Evolutionary conservation across 1,140 invertebrate species (phyloP).

Genomic region (Leptopilina clavipes): DNA sequence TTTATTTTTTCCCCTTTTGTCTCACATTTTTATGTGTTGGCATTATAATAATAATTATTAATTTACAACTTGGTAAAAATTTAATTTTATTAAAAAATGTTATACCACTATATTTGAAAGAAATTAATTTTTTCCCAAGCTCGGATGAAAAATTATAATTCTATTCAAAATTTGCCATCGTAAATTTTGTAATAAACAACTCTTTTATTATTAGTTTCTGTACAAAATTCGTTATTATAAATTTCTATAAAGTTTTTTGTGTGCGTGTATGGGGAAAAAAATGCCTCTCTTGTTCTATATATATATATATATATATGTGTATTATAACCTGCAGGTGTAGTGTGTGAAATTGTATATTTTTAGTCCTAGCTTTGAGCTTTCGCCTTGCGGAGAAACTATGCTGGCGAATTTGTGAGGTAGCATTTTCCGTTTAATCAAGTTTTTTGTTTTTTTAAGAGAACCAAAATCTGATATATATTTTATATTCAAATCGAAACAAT

Average conservation of each 20-base stretch:
- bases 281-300: background rate
- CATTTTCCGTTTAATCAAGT: constrained; percentile 64
- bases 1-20: too few species aligned
- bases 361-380: constrained; percentile 14
- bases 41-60: too few species aligned
- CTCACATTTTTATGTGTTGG: too few species aligned
- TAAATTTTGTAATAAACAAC: background rate
- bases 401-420: constrained; percentile 47
- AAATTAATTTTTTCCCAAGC: background rate
- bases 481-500: background rate
- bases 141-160: background rate
- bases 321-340: background rate
- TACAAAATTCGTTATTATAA: background rate
- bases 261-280: background rate
- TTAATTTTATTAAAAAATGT: too few species aligned
- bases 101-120: background rate
- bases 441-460: constrained; percentile 41
- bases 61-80: too few species aligned
- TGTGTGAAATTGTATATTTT: constrained; percentile 20
- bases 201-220: background rate
- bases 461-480: background rate
- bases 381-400: constrained; percentile 1
- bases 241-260: background rate
- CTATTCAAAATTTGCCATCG: background rate
- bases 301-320: too few species aligned